Evolutionary conservation across 1,140 invertebrate genomes (phyloP).

Genomic region (Branchinecta lynchi): DNA sequence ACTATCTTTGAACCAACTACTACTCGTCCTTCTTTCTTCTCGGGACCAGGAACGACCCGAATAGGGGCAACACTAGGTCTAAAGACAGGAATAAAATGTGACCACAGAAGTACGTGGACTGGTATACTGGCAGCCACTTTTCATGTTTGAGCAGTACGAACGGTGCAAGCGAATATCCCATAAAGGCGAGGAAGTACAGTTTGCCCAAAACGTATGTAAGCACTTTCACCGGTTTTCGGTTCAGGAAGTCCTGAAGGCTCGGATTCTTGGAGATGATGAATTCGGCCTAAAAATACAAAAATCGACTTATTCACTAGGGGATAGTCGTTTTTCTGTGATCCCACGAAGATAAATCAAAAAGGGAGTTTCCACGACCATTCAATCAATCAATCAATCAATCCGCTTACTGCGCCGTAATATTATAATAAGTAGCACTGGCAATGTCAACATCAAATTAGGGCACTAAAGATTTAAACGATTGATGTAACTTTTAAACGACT

Average conservation of each 20-base stretch:
- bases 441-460: too few relatives aligned
- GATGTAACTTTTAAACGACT: too few relatives aligned
- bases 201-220: constrained; percentile 44
- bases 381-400: too few relatives aligned
- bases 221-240: constrained; percentile 26
- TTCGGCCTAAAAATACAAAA: constrained; percentile 29
- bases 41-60: not conserved
- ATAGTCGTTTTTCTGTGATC: too few relatives aligned
- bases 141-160: constrained; percentile 47
- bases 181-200: constrained; percentile 56
- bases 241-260: constrained; percentile 29
- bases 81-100: not conserved
- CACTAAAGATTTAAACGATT: too few relatives aligned
- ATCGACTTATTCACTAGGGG: not conserved
- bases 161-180: constrained; percentile 67
- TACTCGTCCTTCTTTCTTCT: not conserved
- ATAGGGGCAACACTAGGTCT: not conserved
- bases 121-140: not conserved
- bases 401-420: too few relatives aligned
- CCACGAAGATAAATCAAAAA: too few relatives aligned
- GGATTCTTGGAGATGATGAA: constrained; percentile 28
- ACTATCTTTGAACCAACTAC: not conserved
- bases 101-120: not conserved
- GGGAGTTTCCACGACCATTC: too few relatives aligned
- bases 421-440: too few relatives aligned